Evolutionary conservation across 1,140 invertebrate species (phyloP).

Genomic region (Aculops lycopersici): DNA sequence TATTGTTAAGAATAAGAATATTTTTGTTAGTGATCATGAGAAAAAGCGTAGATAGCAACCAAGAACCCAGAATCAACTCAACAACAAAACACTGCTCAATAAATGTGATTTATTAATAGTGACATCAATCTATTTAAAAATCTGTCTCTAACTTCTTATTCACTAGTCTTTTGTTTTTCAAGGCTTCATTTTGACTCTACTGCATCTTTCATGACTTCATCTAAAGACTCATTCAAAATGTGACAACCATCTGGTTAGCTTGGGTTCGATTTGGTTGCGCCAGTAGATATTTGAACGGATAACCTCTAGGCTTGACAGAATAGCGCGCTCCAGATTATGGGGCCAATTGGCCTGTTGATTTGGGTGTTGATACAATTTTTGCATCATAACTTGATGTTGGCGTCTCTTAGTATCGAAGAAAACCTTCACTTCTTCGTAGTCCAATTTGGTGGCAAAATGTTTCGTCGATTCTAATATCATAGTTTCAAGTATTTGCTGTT

Average conservation of each 20-base stretch:
- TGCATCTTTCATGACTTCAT: too few relatives aligned
- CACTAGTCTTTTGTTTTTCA: too few relatives aligned
- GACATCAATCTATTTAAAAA: too few relatives aligned
- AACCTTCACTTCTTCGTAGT: slow-evolving; percentile 28
- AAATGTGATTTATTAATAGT: too few relatives aligned
- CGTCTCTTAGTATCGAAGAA: slow-evolving; percentile 7
- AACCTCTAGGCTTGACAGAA: slow-evolving; percentile 34
- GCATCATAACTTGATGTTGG: background rate
- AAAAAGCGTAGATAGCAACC: too few relatives aligned
- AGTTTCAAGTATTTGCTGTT: slow-evolving; percentile 29
- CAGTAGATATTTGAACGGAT: slow-evolving; percentile 42
- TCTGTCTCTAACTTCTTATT: too few relatives aligned
- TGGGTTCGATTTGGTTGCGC: slow-evolving; percentile 28
- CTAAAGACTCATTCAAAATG: background rate
- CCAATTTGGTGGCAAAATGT: slow-evolving; percentile 32
- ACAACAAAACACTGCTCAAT: too few relatives aligned
- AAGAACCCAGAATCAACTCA: too few relatives aligned
- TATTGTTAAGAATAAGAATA: too few relatives aligned
- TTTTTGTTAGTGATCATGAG: too few relatives aligned
- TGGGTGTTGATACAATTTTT: background rate
- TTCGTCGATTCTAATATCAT: slow-evolving; percentile 32
- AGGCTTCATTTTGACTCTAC: too few relatives aligned
- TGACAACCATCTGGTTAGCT: slow-evolving; percentile 24
- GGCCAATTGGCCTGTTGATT: slow-evolving; percentile 3
- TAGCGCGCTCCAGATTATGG: slow-evolving; percentile 10